Evolutionary conservation across 2,888 invertebrate species (phyloP), one percentile per base, ranked within the genome.

Genomic region (Trissoscelio sp.): DNA sequence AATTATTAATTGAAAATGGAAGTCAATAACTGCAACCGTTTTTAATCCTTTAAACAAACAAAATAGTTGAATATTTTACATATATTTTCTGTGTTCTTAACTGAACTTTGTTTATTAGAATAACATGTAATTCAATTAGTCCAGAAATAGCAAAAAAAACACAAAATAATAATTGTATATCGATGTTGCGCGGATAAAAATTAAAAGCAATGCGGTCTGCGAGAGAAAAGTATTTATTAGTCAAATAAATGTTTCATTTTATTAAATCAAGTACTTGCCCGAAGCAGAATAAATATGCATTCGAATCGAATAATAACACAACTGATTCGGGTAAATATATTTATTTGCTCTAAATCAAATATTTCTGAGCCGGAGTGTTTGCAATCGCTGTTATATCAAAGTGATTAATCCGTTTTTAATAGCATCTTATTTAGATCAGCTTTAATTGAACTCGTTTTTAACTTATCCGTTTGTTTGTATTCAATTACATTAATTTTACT

Each of bases 271-370:
- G 16, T 14, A 7, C 14, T 14, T 24, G 28, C 28, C 20, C 24
- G 24, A 12, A 12, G 51, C 22, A n/a, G 24, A 51, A 51, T 51
- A 51, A 51, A 51, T 24, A 28, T 28, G 16, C 22, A 12, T 24
- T 12, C 51, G 51, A 3, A 12, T 24, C 46, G 22, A 51, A 24
- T 51, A 28, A 51, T 24, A 5, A 6, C 24, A 14, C 28, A 28
- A 24, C 16, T 24, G 24, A 51, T 12, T 12, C n/a, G 4, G 12
- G 12, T 51, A 51, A 51, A 24, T 16, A 24, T 12, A 28, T 51
- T 51, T 51, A 24, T 16, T 48, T 48, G 9, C n/a, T 1, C n/a
- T 6, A 51, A 51, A 24, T 24, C 51, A 24, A 51, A 24, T 14
- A 4, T 5, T 9, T 44, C 11, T 44, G 6, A 34, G 11, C 34